phyloP scores from a whole-genome alignment of 2,888 invertebrate species.

The Drosophila anceps region DNA sequence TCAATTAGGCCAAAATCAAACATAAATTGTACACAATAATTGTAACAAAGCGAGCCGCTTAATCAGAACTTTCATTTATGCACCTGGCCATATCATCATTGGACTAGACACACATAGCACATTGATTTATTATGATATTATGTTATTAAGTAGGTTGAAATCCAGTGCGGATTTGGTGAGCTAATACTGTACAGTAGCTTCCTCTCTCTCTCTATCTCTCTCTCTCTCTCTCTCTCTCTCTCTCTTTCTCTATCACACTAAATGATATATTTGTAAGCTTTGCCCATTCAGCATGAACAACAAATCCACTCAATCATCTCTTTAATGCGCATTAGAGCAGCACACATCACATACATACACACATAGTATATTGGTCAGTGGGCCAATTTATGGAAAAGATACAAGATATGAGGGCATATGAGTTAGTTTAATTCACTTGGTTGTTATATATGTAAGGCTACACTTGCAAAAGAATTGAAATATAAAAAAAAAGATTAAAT shows the following conservation, averaged over 20 bases:
- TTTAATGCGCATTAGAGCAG: slow-evolving; percentile 63
- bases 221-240: slow-evolving; percentile 31
- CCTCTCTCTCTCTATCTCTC: slow-evolving; percentile 18
- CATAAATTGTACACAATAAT: slow-evolving; percentile 50
- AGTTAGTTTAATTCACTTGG: slow-evolving; percentile 24
- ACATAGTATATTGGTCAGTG: slow-evolving; percentile 19
- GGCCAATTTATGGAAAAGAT: slow-evolving; percentile 18
- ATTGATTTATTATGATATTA: slow-evolving; percentile 60
- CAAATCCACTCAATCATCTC: slow-evolving; percentile 80
- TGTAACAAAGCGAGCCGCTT: slow-evolving; percentile 34
- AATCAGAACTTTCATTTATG: slow-evolving; percentile 34
- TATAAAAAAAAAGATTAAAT: background rate
- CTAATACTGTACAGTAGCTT: slow-evolving; percentile 60
- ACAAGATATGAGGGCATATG: slow-evolving; percentile 11
- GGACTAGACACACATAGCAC: slow-evolving; percentile 16
- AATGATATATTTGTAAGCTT: slow-evolving; percentile 59
- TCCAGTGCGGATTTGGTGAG: slow-evolving; percentile 59
- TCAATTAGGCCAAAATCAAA: slow-evolving; percentile 43
- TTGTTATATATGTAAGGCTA: background rate
- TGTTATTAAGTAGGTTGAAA: slow-evolving; percentile 53
- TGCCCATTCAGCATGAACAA: slow-evolving; percentile 62
- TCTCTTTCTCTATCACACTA: slow-evolving; percentile 3
- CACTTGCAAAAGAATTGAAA: background rate
- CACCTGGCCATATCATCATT: slow-evolving; percentile 40
- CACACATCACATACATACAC: slow-evolving; percentile 16